phyloP scores from a whole-genome alignment of 2,113 vertebrate species.

The Alexandromys fortis region DNA sequence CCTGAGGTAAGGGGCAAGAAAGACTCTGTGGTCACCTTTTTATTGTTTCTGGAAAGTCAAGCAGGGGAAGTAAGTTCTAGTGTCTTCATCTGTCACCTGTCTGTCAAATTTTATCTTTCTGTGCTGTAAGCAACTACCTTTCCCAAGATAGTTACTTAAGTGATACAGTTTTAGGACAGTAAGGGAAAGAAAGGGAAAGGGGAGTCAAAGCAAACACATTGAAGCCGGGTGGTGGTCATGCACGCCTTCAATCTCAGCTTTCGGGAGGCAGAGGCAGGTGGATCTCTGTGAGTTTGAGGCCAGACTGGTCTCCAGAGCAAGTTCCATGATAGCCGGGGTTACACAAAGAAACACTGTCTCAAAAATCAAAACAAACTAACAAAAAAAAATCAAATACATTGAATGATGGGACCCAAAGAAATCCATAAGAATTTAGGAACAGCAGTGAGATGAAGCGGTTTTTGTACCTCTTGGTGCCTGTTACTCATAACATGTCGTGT shows the following conservation, averaged over 20 bases:
- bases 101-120: neutral
- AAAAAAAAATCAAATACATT: neutral
- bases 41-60: constrained; percentile 2
- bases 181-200: neutral
- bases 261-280: neutral
- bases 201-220: neutral
- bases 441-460: neutral
- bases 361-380: neutral
- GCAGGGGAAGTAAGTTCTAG: neutral
- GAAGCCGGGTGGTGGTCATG: neutral
- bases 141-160: neutral
- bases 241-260: neutral
- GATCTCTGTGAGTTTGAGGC: neutral
- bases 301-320: neutral
- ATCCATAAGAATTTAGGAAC: neutral
- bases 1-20: neutral
- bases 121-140: neutral
- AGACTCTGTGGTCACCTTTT: neutral
- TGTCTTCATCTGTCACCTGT: neutral
- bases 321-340: neutral
- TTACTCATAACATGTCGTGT: neutral
- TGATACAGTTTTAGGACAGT: neutral
- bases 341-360: neutral
- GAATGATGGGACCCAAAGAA: neutral
- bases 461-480: neutral